Evolutionary conservation across 2,797 vertebrate species (phyloP).

Genomic region (Peromyscus nudipes): DNA sequence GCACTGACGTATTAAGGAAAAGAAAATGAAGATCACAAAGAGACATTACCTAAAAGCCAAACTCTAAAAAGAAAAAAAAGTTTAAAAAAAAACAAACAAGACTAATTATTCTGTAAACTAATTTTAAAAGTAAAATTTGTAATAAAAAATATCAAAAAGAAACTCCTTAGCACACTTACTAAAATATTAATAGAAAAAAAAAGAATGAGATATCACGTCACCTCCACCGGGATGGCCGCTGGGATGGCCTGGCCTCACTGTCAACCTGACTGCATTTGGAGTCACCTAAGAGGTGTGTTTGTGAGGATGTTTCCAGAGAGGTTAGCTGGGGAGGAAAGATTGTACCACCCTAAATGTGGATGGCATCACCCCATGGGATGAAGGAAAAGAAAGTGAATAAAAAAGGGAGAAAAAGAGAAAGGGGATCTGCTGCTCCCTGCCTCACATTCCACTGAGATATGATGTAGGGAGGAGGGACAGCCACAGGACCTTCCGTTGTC

Average conservation of each 20-base stretch:
- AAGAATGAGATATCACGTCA: too few relatives aligned
- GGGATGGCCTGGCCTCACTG: not conserved
- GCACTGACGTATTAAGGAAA: rapidly evolving
- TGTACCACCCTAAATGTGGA: not conserved
- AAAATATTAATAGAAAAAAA: not conserved
- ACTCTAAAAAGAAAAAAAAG: not conserved
- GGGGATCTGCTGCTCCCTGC: too few relatives aligned
- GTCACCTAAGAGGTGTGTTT: not conserved
- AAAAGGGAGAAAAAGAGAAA: not conserved
- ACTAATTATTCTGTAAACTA: not conserved
- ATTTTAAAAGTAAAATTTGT: not conserved
- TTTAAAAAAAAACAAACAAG: not conserved
- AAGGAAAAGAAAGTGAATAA: not conserved
- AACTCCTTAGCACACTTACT: not conserved
- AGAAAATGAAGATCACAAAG: not conserved
- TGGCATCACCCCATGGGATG: not conserved
- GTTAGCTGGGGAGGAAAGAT: not conserved
- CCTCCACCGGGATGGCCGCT: rapidly evolving
- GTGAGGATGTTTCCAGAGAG: not conserved
- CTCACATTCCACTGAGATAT: not conserved
- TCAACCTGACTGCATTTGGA: not conserved
- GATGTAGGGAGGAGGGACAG: not conserved
- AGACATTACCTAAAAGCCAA: not conserved
- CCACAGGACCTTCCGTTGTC: not conserved
- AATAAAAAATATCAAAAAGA: not conserved